Base-by-base conservation (phyloP, 2,113 vertebrate genomes). In the Psettodes erumei region DNA sequence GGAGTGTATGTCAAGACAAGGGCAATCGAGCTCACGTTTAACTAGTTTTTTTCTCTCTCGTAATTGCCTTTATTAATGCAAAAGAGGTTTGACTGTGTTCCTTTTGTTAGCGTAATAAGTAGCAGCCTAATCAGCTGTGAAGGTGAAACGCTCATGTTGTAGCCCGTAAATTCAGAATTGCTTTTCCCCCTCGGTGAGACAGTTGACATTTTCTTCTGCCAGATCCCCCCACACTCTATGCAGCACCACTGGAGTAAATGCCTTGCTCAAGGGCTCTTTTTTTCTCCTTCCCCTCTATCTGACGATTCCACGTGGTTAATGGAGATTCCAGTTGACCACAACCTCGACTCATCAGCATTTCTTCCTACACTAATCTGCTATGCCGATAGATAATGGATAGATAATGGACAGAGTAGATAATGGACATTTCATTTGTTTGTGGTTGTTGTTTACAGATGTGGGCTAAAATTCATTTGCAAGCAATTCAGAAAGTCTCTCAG, bases 41-140 rank as follows among this genome's bases (percentile, higher is more conserved):
- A 30, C n/a, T 35, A n/a, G 5, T 50, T 60, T 27, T 33, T 21
- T n/a, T 59, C n/a, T 50, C 15, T 73, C 27, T 53, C 28, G 12
- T 82, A 69, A 81, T 67, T 82, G 71, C 12, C 33, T 28, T 74
- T 62, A 79, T 75, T 55, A 79, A 67, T 71, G 21, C 33, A 58
- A 35, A 42, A 63, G 8, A 58, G 76, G 55, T 72, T 64, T 59
- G 15, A 75, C 27, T 68, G 5, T 35, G 51, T 71, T 74, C 18
- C 19, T 73, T 33, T 32, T 70, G 35, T 67, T 38, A 2, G 15
- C 42, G 12, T 62, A 47, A 68, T 21, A 21, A 63, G 4, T 9
- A 28, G 50, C 51, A 42, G 58, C 27, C 28, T 68, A 50, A 85
- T 83, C 74, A 85, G 61, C 43, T 62, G 66, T 83, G 71, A 84